These are phyloP conservation scores for Sipha flava DNA, from an alignment of 1,140 invertebrate genomes.

Conservation along the genomic window DNA sequence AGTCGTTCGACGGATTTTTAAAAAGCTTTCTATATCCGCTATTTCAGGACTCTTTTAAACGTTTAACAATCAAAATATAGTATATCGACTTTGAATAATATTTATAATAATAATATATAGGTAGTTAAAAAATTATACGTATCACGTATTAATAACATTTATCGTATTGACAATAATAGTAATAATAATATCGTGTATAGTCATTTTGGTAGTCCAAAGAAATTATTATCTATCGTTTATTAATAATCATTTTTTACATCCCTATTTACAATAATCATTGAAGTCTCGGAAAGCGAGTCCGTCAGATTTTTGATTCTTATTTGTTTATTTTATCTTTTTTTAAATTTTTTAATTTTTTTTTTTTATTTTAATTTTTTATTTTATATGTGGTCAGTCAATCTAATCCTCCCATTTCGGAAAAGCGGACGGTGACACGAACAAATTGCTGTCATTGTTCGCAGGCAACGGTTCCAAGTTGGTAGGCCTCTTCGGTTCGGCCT, in stretches of 20 bases:
- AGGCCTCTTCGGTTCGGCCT: constrained; percentile 37
- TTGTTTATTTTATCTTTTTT: not conserved
- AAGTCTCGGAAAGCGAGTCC: not conserved
- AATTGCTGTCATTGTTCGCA: constrained; percentile 33
- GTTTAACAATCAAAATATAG: not conserved
- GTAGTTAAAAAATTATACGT: not conserved
- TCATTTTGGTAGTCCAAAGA: not conserved
- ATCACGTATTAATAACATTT: not conserved
- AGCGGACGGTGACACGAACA: constrained; percentile 45
- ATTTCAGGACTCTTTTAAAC: not conserved
- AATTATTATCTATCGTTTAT: not conserved
- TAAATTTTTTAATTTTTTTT: not conserved
- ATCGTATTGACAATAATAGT: not conserved
- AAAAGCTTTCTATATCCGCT: no score
- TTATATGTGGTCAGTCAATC: not conserved
- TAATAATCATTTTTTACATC: not conserved
- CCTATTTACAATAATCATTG: constrained; percentile 15
- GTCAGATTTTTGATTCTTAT: not conserved
- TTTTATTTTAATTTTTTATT: not conserved
- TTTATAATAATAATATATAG: not conserved
- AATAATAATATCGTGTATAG: not conserved
- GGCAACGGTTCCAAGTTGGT: constrained; percentile 43
- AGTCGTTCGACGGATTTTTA: no score
- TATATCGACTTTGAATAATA: not conserved
- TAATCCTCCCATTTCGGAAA: constrained; percentile 52